Evolutionary conservation across 2,797 vertebrate species (phyloP), one percentile per base, ranked within the genome.

Genomic region (Setipinna tenuifilis): DNA sequence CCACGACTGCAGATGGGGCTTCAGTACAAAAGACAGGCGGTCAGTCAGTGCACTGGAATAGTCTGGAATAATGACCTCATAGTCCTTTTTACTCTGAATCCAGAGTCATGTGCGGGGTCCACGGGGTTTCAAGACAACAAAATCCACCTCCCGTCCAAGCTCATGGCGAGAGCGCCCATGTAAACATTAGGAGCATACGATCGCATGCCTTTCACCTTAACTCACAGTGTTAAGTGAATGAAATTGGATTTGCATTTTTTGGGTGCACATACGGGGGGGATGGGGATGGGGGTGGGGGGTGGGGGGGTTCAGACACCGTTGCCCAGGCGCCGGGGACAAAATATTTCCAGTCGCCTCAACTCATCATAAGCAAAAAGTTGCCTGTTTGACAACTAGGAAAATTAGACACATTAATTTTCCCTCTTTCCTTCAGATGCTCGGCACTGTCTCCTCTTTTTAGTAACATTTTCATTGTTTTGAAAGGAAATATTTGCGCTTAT

Each of bases 331-430:
- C 68, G 25, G 17, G 28, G 65, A 71, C 31, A 78, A 78, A 78
- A 78, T 78, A 41, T 78, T 78, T 78, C 31, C 71, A 78, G 71
- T 78, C 31, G 68, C 25, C 68, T 75, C 68, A 75, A 75, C 68
- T 75, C 71, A 75, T 35, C 68, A 78, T 78, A 78, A 19, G 28
- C 28, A 6, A 6, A 17, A 75, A 75, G 68, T 41, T 75, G 68
- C 25, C 12, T 35, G 28, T 75, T 75, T 28, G 71, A 78, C 71
- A 78, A 44, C 71, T 21, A 78, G 16, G 71, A 78, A 78, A 78
- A 44, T 44, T 6, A 78, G 35, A 78, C 68, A 9, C 35, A 17
- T 78, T 78, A 19, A 78, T 78, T 41, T 78, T 41, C 71, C 31
- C 71, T 12, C 9, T 78, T 41, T 14, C 50, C 17, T 6, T 78